phyloP scores from a whole-genome alignment of 1,140 invertebrate species.

The Nasonia longicornis region DNA sequence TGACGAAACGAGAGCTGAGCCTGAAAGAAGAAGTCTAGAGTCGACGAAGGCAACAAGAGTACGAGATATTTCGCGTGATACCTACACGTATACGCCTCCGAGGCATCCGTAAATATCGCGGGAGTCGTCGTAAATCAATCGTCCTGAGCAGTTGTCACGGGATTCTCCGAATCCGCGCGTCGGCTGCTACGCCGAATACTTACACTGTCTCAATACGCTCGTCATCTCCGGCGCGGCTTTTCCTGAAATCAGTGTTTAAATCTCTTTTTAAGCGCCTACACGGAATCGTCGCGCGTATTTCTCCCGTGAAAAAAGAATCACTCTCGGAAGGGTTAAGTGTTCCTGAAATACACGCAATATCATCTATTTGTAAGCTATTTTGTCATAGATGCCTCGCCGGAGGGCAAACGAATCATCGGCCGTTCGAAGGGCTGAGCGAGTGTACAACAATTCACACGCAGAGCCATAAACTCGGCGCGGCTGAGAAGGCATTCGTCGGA shows the following conservation, averaged over 20 bases:
- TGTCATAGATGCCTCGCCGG: no score
- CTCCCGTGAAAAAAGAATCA: not conserved
- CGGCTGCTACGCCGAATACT: slow-evolving; percentile 51
- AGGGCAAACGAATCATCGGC: not conserved
- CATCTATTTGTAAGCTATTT: no score
- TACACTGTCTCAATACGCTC: slow-evolving; percentile 53
- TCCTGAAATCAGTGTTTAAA: slow-evolving; percentile 21
- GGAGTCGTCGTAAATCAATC: slow-evolving; percentile 64
- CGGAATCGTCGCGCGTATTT: not conserved
- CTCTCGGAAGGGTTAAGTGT: not conserved
- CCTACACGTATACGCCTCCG: slow-evolving; percentile 42
- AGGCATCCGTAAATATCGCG: slow-evolving; percentile 63
- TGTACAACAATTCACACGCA: not conserved
- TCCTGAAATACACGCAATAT: no score
- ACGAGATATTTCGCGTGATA: slow-evolving; percentile 32
- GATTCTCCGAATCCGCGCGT: slow-evolving; percentile 53
- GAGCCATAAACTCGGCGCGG: not conserved
- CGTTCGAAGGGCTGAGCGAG: no score
- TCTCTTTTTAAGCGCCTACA: not conserved
- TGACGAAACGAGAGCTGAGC: not conserved
- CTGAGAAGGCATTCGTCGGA: slow-evolving; percentile 51
- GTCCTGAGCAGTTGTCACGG: slow-evolving; percentile 53
- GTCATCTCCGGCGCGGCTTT: not conserved
- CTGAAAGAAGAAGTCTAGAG: not conserved
- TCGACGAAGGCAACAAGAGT: not conserved